A percentile compares a stretch with the other conserved stretches of the same genome.
Conservation (phyloP, 2,888 invertebrate genomes). For the Ariolimax columbianus region DNA sequence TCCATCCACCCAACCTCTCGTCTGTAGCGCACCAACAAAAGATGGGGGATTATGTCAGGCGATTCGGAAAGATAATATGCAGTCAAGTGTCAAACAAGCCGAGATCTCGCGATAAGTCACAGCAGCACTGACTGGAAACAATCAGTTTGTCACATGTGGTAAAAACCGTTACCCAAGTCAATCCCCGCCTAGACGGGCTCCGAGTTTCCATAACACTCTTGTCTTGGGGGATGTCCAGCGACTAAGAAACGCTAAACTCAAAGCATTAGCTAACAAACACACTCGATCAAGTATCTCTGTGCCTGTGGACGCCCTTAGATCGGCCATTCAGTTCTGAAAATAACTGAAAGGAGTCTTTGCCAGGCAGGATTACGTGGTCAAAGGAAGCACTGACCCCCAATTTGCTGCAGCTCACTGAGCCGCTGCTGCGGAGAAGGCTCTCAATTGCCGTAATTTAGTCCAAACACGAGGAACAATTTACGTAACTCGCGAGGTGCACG, state of each 20-base stretch:
- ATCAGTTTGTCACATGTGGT: not conserved
- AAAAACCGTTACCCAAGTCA: not conserved
- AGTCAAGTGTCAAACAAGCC: not conserved
- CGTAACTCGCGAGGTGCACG: constrained; percentile 36
- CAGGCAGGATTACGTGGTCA: constrained; percentile 19
- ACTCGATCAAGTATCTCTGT: constrained; percentile 9
- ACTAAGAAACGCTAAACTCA: not conserved
- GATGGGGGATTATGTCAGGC: not conserved
- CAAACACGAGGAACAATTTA: constrained; percentile 43
- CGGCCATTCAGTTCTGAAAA: constrained; percentile 22
- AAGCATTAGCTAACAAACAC: constrained; percentile 4
- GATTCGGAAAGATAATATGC: constrained; percentile 13
- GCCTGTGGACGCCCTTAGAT: constrained; percentile 10
- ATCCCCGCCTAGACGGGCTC: not conserved
- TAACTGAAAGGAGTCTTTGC: constrained; percentile 6
- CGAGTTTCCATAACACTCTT: not conserved
- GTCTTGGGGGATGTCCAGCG: not conserved
- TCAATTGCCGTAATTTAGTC: constrained; percentile 44
- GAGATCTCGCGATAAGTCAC: not conserved
- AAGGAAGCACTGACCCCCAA: constrained; percentile 38
- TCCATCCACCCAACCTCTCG: not conserved
- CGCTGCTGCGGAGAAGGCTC: constrained; percentile 21
- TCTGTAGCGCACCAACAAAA: not conserved
- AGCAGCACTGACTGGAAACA: not conserved
- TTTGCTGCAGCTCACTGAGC: constrained; percentile 32